phyloP scores from a whole-genome alignment of 1,140 invertebrate species.

The Amphibalanus amphitrite region DNA sequence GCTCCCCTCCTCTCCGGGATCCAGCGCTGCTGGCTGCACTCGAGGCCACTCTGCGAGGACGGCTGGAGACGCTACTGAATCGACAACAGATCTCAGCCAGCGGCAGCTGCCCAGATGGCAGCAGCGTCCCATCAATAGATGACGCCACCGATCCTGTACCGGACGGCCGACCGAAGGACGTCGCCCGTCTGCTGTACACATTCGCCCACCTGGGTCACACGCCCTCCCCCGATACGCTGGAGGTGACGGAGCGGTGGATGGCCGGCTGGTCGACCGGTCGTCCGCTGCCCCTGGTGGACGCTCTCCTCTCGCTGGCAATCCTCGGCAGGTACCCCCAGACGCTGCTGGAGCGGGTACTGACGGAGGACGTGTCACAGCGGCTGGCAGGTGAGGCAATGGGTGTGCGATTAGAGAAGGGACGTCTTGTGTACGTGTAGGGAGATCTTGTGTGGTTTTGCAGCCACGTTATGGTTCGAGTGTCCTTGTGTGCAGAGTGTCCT shows the following conservation, averaged over 20 bases:
- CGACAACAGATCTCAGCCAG: too few relatives aligned
- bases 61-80: background rate
- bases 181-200: background rate
- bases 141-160: background rate
- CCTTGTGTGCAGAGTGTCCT: too few relatives aligned
- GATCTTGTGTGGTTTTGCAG: too few relatives aligned
- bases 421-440: too few relatives aligned
- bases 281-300: background rate
- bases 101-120: too few relatives aligned
- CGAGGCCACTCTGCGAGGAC: background rate
- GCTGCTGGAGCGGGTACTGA: background rate
- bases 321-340: background rate
- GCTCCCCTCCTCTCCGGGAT: background rate
- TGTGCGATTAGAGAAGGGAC: too few relatives aligned
- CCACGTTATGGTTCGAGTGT: too few relatives aligned
- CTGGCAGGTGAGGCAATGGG: background rate
- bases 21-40: background rate
- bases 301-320: background rate
- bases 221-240: background rate
- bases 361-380: background rate
- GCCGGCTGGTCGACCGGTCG: background rate
- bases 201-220: background rate
- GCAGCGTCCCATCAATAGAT: too few relatives aligned
- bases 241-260: background rate
- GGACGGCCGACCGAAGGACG: background rate